Evolutionary conservation across 30 jellyfish, hydroid and myxozoan genomes (phyloP).

Genomic region (Hydra vulgaris): DNA sequence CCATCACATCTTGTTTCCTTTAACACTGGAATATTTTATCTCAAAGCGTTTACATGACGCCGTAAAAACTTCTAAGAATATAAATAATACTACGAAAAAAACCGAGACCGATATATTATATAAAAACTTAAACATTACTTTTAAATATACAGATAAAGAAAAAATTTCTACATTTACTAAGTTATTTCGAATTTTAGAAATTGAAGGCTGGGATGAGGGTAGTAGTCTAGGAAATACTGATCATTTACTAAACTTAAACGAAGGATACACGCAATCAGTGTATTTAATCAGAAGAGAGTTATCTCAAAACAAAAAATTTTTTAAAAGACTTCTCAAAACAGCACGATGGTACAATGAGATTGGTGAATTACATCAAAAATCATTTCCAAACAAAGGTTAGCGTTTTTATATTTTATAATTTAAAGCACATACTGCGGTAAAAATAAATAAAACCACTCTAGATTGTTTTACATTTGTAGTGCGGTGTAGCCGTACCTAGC

Average conservation of each 20-base stretch:
- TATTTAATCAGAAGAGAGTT: constrained; percentile 23
- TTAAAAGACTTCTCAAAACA: background rate
- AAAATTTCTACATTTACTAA: background rate
- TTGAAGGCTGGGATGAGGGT: constrained; percentile 27
- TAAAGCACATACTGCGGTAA: background rate
- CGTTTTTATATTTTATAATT: background rate
- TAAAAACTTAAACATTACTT: background rate
- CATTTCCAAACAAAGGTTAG: background rate
- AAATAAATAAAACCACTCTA: too few relatives aligned
- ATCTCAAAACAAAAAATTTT: background rate
- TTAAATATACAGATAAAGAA: background rate
- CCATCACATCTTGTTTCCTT: constrained; percentile 16
- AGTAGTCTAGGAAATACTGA: constrained; percentile 27
- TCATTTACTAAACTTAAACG: constrained; percentile 27
- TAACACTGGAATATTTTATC: constrained; percentile 12
- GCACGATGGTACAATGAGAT: constrained; percentile 28
- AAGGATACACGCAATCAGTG: constrained; percentile 1
- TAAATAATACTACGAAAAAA: background rate
- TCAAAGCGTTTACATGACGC: constrained; percentile 6
- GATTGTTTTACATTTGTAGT: too few relatives aligned
- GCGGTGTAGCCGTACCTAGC: too few relatives aligned
- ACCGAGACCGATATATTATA: too few relatives aligned
- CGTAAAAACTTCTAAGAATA: background rate
- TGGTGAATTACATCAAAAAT: constrained; percentile 21
- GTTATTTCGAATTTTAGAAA: background rate